Conservation (phyloP, 53 echinoderm and acorn worm genomes). For the Actinopyga echinites region DNA sequence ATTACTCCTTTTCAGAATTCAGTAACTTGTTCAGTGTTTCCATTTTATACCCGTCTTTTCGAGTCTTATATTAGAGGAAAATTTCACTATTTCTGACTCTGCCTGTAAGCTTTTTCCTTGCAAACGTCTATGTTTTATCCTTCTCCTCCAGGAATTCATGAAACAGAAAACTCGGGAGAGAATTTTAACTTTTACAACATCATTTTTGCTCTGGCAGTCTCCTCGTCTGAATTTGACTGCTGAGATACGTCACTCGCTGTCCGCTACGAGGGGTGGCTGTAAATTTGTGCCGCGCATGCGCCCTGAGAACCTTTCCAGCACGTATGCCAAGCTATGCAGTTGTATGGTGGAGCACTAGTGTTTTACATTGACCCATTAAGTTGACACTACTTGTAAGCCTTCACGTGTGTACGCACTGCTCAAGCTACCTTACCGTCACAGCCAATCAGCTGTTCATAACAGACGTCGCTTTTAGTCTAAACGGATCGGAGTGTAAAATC, state of each 20-base stretch:
- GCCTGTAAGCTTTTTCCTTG: no score
- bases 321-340: constrained; percentile 21
- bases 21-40: background rate
- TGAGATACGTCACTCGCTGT: constrained; percentile 3
- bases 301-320: constrained; percentile 29
- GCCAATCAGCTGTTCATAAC: no score
- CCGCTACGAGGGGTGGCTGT: background rate
- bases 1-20: no score
- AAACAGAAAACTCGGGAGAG: background rate
- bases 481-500: no score
- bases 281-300: constrained; percentile 16
- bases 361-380: constrained; percentile 38
- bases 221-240: constrained; percentile 16
- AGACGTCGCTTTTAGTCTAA: no score
- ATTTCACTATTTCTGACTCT: background rate
- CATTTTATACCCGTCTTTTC: background rate
- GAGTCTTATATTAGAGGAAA: background rate
- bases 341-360: background rate
- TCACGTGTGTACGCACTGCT: no score
- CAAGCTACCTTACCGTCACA: no score
- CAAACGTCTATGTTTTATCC: constrained; percentile 8
- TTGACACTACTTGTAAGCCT: background rate
- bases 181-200: constrained; percentile 1
- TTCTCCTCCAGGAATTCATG: constrained; percentile 32
- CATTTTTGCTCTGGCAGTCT: background rate